Evolutionary conservation across 2,888 invertebrate species (phyloP).

Genomic region (Cryptocheilus praepositus): DNA sequence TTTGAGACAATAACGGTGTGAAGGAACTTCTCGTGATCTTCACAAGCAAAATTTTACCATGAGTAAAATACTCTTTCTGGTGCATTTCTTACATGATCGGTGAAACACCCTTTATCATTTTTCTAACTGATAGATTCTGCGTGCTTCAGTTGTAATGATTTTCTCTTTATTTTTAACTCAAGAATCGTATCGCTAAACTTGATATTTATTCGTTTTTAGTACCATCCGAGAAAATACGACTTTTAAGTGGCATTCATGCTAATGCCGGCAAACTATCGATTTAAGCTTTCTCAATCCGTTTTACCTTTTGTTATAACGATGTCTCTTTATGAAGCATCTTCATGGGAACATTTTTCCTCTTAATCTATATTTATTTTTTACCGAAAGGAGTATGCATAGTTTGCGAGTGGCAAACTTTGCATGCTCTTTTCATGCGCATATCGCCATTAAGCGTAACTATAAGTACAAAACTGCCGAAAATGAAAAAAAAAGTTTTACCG

Average conservation of each 20-base stretch:
- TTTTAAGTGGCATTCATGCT: background rate
- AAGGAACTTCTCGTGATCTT: background rate
- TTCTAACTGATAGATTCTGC: too few species aligned
- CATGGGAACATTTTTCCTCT: too few species aligned
- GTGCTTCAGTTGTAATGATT: too few species aligned
- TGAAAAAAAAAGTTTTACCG: too few species aligned
- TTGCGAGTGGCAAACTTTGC: too few species aligned
- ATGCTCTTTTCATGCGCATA: too few species aligned
- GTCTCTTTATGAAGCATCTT: background rate
- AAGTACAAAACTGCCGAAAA: too few species aligned
- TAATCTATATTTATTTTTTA: too few species aligned
- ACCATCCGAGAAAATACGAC: background rate
- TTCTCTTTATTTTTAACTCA: background rate
- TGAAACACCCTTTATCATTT: slow-evolving; percentile 1
- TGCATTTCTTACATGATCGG: background rate
- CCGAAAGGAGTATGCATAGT: too few species aligned
- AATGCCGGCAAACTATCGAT: background rate
- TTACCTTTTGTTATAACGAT: slow-evolving; percentile 4
- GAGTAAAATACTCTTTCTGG: background rate
- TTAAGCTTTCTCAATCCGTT: slow-evolving; percentile 1
- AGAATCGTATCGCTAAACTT: background rate
- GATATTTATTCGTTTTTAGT: slow-evolving; percentile 3
- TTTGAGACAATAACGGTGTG: background rate
- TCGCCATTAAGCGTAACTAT: too few species aligned
- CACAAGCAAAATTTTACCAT: background rate